These are phyloP conservation scores for Thumatha senex DNA, from an alignment of 2,888 invertebrate species.

Conservation along the genomic window DNA sequence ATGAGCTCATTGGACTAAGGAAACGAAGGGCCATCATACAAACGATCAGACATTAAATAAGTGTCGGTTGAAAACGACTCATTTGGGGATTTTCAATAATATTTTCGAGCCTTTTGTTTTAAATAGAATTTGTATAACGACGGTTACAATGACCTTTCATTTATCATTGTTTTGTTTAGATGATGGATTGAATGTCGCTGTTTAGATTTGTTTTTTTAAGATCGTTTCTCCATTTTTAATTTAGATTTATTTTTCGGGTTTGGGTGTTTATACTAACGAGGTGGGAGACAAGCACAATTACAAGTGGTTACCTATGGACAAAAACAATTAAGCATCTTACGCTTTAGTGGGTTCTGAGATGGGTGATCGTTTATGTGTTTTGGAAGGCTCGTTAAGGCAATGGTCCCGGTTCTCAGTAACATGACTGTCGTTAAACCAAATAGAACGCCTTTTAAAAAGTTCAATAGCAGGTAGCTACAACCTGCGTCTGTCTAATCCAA, in stretches of 20 bases:
- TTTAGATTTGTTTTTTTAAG: slow-evolving; percentile 18
- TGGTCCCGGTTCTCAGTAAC: no score
- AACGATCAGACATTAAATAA: slow-evolving; percentile 68
- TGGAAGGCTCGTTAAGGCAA: no score
- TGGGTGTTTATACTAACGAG: no score
- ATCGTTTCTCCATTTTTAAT: slow-evolving; percentile 9
- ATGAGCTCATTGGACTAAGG: slow-evolving; percentile 63
- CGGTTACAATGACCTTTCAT: slow-evolving; percentile 16
- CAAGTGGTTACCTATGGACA: no score
- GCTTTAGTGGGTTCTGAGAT: no score
- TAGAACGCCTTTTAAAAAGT: no score
- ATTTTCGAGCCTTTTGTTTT: slow-evolving; percentile 29
- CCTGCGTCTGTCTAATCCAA: no score
- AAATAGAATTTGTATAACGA: slow-evolving; percentile 34
- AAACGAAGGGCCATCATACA: slow-evolving; percentile 64
- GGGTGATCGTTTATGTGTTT: no score
- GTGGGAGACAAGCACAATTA: no score
- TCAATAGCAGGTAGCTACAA: no score
- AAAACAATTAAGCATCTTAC: no score
- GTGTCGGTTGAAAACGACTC: slow-evolving; percentile 45
- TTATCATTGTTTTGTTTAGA: slow-evolving; percentile 13
- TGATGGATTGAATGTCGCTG: slow-evolving; percentile 18
- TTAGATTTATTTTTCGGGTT: not conserved
- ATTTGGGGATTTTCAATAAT: slow-evolving; percentile 34
- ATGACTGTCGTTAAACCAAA: no score